phyloP scores from a whole-genome alignment of 2,797 vertebrate genomes.

The Limosa lapponica region DNA sequence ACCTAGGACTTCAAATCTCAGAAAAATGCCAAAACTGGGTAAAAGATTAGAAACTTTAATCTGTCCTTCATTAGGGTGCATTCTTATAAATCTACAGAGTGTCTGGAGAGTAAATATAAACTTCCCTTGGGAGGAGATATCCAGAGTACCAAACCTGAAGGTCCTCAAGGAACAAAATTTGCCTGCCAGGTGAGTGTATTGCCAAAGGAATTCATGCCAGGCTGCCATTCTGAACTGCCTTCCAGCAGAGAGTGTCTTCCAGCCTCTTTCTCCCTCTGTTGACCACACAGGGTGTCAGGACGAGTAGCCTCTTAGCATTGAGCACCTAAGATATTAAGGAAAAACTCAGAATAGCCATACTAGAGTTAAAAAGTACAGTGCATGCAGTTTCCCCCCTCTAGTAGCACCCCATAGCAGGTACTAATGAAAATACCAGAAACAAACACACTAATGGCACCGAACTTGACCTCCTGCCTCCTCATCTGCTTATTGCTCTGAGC shows the following conservation, averaged over 20 bases:
- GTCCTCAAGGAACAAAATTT: neutral
- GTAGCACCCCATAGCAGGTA: neutral
- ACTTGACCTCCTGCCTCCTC: neutral
- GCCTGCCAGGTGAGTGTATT: neutral
- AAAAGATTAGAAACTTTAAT: neutral
- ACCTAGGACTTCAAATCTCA: neutral
- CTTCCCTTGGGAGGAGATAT: neutral
- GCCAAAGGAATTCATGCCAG: neutral
- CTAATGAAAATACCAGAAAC: neutral
- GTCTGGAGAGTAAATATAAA: neutral
- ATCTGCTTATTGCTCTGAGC: neutral
- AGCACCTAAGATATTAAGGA: neutral
- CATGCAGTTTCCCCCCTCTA: neutral
- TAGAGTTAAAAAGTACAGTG: neutral
- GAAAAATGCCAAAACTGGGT: neutral
- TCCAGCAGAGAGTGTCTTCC: neutral
- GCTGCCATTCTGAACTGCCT: neutral
- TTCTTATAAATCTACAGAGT: neutral
- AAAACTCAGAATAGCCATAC: neutral
- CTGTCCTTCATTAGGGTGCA: neutral
- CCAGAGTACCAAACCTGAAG: neutral
- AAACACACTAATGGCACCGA: neutral
- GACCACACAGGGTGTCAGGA: neutral
- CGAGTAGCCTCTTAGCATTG: too few relatives aligned
- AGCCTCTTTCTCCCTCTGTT: neutral